phyloP scores from a whole-genome alignment of 1,140 invertebrate species.

The Hormaphis cornu region DNA sequence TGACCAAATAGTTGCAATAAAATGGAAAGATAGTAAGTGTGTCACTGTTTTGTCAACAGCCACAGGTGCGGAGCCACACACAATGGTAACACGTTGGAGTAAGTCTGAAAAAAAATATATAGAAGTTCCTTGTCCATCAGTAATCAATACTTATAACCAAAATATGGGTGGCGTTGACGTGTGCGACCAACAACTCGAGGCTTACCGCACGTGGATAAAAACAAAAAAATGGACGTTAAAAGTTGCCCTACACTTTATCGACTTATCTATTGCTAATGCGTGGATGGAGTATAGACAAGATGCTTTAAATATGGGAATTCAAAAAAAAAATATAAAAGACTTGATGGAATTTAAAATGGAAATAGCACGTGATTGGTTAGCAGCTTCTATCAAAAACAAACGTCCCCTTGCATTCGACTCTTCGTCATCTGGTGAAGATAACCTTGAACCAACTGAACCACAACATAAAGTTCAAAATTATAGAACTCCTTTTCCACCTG shows the following conservation, averaged over 20 bases:
- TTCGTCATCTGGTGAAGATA: background rate
- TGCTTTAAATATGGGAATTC: slow-evolving; percentile 11
- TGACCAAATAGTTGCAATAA: slow-evolving; percentile 38
- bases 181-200: slow-evolving; percentile 36
- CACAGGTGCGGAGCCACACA: background rate
- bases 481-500: background rate
- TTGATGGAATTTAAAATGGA: slow-evolving; percentile 26
- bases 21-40: slow-evolving; percentile 44
- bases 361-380: slow-evolving; percentile 1
- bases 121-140: slow-evolving; percentile 36
- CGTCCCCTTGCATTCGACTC: background rate
- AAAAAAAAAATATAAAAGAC: slow-evolving; percentile 26
- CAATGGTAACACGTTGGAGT: background rate
- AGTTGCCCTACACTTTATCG: slow-evolving; percentile 38
- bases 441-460: background rate
- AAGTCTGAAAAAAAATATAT: slow-evolving; percentile 33
- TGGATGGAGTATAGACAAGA: slow-evolving; percentile 40
- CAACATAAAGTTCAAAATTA: background rate
- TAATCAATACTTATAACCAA: slow-evolving; percentile 39
- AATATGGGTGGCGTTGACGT: slow-evolving; percentile 41
- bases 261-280: slow-evolving; percentile 38
- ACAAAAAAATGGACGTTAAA: slow-evolving; percentile 40
- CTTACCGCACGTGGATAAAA: slow-evolving; percentile 38
- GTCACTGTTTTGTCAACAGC: slow-evolving; percentile 39
- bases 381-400: background rate